A percentile compares a stretch with the other conserved stretches of the same genome.
Conservation (phyloP, 2,888 invertebrate genomes). For the Listrodromus nycthemerus region DNA sequence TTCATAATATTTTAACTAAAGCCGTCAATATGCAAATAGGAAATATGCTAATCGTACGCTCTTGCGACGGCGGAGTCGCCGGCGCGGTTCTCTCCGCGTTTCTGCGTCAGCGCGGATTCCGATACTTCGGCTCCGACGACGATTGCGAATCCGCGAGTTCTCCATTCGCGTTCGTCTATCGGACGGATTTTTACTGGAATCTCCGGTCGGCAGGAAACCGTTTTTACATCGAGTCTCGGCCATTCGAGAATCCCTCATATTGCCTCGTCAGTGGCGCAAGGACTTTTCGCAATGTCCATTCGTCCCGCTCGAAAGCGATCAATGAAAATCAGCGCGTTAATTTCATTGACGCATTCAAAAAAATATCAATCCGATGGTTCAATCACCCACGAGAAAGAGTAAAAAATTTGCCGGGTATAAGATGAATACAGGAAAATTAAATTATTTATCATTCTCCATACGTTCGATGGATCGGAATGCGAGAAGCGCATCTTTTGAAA, state of each 20-base stretch:
- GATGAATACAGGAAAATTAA: too few species aligned
- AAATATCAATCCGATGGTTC: too few species aligned
- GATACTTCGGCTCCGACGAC: conserved; percentile 53
- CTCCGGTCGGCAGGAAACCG: conserved; percentile 69
- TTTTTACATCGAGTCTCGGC: conserved; percentile 18
- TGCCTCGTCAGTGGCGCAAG: background rate
- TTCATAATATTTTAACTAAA: conserved; percentile 84
- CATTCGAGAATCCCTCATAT: background rate
- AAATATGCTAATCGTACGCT: conserved; percentile 81
- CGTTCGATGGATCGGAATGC: too few species aligned
- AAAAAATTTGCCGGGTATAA: too few species aligned
- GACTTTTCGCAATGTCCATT: conserved; percentile 39
- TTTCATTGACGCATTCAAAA: background rate
- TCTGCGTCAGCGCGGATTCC: conserved; percentile 50
- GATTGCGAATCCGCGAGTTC: conserved; percentile 33
- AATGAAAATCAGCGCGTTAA: conserved; percentile 36
- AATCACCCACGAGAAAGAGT: too few species aligned
- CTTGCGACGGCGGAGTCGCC: conserved; percentile 58
- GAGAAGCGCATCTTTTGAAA: too few species aligned
- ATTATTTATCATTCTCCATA: too few species aligned
- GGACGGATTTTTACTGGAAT: background rate
- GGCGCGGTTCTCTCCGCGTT: conserved; percentile 60
- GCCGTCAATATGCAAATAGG: conserved; percentile 84
- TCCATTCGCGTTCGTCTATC: conserved; percentile 62
- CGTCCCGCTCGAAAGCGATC: conserved; percentile 38